Percentiles rank a stretch among this genome's conserved stretches.
These are phyloP conservation scores for Drosophila truncata DNA, from an alignment of 1,140 invertebrate species.

Conservation along the genomic window DNA sequence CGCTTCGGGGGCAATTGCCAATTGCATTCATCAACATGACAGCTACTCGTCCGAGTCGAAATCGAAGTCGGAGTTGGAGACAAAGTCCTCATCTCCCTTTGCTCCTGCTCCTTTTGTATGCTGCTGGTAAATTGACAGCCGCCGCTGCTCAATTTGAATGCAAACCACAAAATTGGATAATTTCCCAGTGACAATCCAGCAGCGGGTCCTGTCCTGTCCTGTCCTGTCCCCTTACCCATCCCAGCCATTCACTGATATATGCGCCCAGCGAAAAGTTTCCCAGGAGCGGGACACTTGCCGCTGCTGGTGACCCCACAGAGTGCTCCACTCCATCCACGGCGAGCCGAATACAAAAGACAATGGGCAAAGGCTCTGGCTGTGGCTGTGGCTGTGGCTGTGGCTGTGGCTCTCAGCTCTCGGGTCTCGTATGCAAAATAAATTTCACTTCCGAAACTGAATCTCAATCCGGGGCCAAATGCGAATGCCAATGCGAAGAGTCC, in stretches of 20 bases:
- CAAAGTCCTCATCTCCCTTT: constrained; percentile 6
- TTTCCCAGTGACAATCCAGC: constrained; percentile 83
- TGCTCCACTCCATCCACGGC: constrained; percentile 25
- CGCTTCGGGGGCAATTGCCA: constrained; percentile 40
- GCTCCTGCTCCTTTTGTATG: not conserved
- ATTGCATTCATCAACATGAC: constrained; percentile 79
- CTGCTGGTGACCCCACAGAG: constrained; percentile 45
- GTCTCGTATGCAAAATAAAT: constrained; percentile 81
- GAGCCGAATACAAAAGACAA: constrained; percentile 59
- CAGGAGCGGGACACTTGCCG: constrained; percentile 73
- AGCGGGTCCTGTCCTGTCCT: constrained; percentile 17
- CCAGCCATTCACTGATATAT: constrained; percentile 66
- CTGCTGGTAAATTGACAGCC: constrained; percentile 76
- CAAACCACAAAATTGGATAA: constrained; percentile 85
- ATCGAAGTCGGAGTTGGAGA: not conserved
- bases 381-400: not conserved
- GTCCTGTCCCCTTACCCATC: constrained; percentile 40
- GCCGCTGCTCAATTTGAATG: constrained; percentile 79
- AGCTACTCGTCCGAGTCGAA: constrained; percentile 67
- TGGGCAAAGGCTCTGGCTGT: constrained; percentile 20
- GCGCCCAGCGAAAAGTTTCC: constrained; percentile 76
- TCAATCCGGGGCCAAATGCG: constrained; percentile 27
- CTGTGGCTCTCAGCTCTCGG: not conserved
- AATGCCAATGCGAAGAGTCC: constrained; percentile 19
- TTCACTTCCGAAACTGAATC: constrained; percentile 83